A percentile compares a stretch with the other conserved stretches of the same genome.
Conservation (phyloP, 2,113 vertebrate species). For the Jacana jacana region DNA sequence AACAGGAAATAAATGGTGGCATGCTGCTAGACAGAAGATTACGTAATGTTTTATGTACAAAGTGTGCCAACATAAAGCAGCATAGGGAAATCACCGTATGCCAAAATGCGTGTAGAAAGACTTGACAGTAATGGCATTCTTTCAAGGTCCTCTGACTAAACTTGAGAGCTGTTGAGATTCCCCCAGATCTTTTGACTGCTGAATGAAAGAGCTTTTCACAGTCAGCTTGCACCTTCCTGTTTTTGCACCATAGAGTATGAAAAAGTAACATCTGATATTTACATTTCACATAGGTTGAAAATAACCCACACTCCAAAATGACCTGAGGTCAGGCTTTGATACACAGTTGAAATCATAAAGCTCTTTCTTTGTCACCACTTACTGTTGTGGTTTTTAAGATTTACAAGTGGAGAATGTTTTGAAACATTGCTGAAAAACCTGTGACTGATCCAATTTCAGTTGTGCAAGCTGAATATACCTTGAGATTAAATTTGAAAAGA, state of each 20-base stretch:
- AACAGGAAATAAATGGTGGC: conserved; percentile 34
- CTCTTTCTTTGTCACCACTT: not conserved
- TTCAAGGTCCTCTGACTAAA: conserved; percentile 14
- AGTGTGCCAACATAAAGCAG: conserved; percentile 25
- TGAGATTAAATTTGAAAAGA: not conserved
- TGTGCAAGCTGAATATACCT: not conserved
- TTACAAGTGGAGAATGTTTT: not conserved
- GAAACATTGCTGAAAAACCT: not conserved
- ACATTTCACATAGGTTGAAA: not conserved
- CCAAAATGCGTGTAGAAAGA: conserved; percentile 4
- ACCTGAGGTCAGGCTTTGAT: not conserved
- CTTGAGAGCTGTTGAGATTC: conserved; percentile 21
- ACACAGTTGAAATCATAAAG: not conserved
- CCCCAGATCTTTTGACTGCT: not conserved
- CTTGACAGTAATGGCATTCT: conserved; percentile 6
- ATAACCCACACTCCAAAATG: not conserved
- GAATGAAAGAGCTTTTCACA: not conserved
- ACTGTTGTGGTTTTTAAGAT: not conserved
- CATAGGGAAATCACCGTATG: not conserved
- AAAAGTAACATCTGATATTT: not conserved
- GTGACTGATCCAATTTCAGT: not conserved
- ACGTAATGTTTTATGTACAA: not conserved
- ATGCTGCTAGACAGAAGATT: conserved; percentile 32
- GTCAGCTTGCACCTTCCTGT: not conserved
- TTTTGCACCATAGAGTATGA: not conserved